Conservation (phyloP, 1,140 invertebrate genomes). For the Ctenoplectra terminalis region DNA sequence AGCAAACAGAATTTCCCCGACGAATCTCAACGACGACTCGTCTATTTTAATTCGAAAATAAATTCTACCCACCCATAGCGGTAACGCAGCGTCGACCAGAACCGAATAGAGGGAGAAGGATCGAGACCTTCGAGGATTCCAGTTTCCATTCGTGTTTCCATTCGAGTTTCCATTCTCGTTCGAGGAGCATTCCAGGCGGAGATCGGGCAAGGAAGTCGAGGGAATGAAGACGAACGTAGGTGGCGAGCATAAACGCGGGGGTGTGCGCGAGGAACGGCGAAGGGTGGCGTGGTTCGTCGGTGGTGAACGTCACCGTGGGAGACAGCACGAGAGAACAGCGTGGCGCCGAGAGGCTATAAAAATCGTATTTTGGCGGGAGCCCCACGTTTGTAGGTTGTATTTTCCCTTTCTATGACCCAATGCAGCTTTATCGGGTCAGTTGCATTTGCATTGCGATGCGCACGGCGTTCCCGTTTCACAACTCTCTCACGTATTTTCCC, state of each 20-base stretch:
- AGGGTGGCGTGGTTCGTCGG: slow-evolving; percentile 13
- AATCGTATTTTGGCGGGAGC: slow-evolving; percentile 77
- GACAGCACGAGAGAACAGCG: slow-evolving; percentile 35
- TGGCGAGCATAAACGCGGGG: not conserved
- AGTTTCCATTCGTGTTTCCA: not conserved
- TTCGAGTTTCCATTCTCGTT: slow-evolving; percentile 37
- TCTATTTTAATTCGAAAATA: slow-evolving; percentile 13
- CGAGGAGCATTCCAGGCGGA: not conserved
- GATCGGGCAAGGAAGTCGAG: slow-evolving; percentile 3
- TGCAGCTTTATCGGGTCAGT: slow-evolving; percentile 79
- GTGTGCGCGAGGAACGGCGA: not conserved
- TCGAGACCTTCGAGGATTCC: slow-evolving; percentile 8
- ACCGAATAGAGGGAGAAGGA: not conserved
- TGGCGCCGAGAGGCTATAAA: slow-evolving; percentile 70
- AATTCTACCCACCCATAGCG: slow-evolving; percentile 34
- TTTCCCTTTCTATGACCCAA: slow-evolving; percentile 82
- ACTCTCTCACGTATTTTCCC: slow-evolving; percentile 50
- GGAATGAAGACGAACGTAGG: slow-evolving; percentile 33
- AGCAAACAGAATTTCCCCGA: not conserved
- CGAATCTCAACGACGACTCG: not conserved
- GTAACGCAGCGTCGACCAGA: not conserved
- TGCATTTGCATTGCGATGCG: slow-evolving; percentile 75
- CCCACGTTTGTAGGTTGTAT: slow-evolving; percentile 76
- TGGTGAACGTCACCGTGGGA: slow-evolving; percentile 17
- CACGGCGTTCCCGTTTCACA: slow-evolving; percentile 58